Conservation (phyloP, 2,888 invertebrate genomes). For the Pegoplata infirma region DNA sequence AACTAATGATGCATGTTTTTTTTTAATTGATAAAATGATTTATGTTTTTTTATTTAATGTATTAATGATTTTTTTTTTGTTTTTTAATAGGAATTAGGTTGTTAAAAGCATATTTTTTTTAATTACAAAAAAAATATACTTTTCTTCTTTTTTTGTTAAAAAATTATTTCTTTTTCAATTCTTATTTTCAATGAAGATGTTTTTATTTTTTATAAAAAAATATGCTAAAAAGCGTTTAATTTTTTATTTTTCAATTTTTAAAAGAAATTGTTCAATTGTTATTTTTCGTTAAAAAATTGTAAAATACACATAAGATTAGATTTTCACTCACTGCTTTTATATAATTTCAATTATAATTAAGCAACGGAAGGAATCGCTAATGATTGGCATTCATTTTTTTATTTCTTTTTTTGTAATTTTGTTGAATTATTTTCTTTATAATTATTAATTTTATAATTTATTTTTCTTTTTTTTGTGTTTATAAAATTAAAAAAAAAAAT, state of each 20-base stretch:
- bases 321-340: conserved; percentile 65
- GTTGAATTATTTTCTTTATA: conserved; percentile 3
- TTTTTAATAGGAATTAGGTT: conserved; percentile 60
- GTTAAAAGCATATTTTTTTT: conserved; percentile 43
- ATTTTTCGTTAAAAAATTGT: conserved; percentile 40
- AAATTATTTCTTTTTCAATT: conserved; percentile 12
- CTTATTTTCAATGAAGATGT: conserved; percentile 24
- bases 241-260: conserved; percentile 18
- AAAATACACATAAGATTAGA: conserved; percentile 65
- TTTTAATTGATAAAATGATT: conserved; percentile 59
- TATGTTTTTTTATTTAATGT: conserved; percentile 53
- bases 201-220: conserved; percentile 52
- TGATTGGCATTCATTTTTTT: conserved; percentile 63
- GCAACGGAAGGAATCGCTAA: conserved; percentile 69
- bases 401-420: neutral
- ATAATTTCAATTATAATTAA: conserved; percentile 60
- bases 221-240: conserved; percentile 66
- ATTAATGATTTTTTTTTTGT: conserved; percentile 28
- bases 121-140: conserved; percentile 52
- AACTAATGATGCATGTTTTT: conserved; percentile 48
- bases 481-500: conserved; percentile 55
- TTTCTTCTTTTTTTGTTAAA: conserved; percentile 9
- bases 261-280: conserved; percentile 40
- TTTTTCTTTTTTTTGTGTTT: conserved; percentile 35
- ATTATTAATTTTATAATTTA: conserved; percentile 22